phyloP scores from a whole-genome alignment of 2,888 invertebrate genomes.

The Salticus scenicus region DNA sequence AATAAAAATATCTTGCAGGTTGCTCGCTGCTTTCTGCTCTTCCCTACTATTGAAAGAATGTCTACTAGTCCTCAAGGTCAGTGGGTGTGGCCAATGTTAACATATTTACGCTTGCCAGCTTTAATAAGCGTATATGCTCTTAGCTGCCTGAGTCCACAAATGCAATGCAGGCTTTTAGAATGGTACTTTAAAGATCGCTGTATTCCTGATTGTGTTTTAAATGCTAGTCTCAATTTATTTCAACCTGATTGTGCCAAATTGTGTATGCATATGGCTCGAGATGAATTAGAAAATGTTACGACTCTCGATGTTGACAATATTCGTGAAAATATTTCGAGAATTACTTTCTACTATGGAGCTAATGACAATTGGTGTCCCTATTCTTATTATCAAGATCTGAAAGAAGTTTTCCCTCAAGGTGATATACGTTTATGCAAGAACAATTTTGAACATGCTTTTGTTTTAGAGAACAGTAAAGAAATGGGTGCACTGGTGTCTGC shows the following conservation, averaged over 20 bases:
- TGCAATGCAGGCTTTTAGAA: constrained; percentile 73
- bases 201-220: constrained; percentile 74
- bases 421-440: constrained; percentile 81
- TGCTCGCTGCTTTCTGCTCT: constrained; percentile 80
- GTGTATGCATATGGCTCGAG: constrained; percentile 81
- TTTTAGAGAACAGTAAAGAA: constrained; percentile 77
- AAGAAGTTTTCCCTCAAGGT: constrained; percentile 79
- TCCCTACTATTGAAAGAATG: constrained; percentile 92
- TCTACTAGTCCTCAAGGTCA: constrained; percentile 84
- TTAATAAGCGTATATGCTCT: constrained; percentile 73
- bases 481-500: constrained; percentile 67
- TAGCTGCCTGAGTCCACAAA: constrained; percentile 73
- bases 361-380: constrained; percentile 90
- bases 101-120: constrained; percentile 76
- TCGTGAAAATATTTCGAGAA: constrained; percentile 79
- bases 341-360: constrained; percentile 87
- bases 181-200: constrained; percentile 73
- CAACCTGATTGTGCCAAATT: constrained; percentile 73
- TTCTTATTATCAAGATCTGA: constrained; percentile 82
- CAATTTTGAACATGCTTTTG: constrained; percentile 86
- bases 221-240: constrained; percentile 74
- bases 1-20: no score
- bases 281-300: constrained; percentile 86
- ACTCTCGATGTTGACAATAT: constrained; percentile 82
- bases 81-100: constrained; percentile 81